Evolutionary conservation across 1,140 invertebrate genomes (phyloP).

Genomic region (Drosophila saltans): DNA sequence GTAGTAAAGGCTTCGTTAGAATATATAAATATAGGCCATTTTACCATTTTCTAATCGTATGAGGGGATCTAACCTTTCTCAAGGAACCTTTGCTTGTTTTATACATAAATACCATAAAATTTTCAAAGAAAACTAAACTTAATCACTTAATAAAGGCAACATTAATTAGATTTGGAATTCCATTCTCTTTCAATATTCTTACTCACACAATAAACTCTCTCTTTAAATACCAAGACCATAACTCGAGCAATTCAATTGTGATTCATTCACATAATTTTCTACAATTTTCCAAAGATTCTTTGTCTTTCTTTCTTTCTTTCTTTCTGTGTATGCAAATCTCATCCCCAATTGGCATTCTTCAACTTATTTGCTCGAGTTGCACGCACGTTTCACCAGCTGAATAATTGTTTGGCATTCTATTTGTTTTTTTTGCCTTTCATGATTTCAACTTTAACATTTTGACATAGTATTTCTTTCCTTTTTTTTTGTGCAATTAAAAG

Average conservation of each 20-base stretch:
- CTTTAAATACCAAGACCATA: background rate
- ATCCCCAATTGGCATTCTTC: background rate
- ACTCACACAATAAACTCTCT: background rate
- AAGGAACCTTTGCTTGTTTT: too few relatives aligned
- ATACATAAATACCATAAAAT: too few relatives aligned
- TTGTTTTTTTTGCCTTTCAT: conserved; percentile 7
- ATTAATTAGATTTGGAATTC: background rate
- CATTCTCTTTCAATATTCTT: background rate
- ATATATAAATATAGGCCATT: too few relatives aligned
- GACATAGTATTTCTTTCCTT: conserved; percentile 44
- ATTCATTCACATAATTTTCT: conserved; percentile 2
- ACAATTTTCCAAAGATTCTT: background rate
- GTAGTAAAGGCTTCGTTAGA: too few relatives aligned
- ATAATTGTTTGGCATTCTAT: conserved; percentile 22
- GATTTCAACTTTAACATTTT: conserved; percentile 74
- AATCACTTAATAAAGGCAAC: background rate
- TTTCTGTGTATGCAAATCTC: conserved; percentile 7
- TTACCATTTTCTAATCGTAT: too few relatives aligned
- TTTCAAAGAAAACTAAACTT: too few relatives aligned
- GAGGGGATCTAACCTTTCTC: too few relatives aligned
- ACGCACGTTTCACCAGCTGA: conserved; percentile 7
- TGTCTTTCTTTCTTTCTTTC: background rate
- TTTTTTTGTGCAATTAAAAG: conserved; percentile 53
- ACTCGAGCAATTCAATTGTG: conserved; percentile 1
- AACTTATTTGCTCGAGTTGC: conserved; percentile 7